These are phyloP conservation scores for Marronus borbonicus DNA, from an alignment of 2,888 invertebrate genomes.

Conservation along the genomic window DNA sequence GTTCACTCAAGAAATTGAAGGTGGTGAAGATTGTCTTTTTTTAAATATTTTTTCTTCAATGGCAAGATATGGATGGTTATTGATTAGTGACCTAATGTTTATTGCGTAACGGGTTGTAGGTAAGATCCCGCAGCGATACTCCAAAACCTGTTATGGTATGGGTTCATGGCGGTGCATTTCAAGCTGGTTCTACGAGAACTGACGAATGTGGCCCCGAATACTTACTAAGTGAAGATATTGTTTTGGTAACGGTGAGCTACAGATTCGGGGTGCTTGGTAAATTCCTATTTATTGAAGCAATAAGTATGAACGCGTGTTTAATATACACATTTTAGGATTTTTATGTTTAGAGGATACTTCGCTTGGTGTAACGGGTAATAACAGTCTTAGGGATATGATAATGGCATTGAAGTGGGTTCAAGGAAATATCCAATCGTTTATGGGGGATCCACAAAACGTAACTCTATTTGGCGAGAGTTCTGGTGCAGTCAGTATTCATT, in stretches of 20 bases:
- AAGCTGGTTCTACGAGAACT: constrained; percentile 64
- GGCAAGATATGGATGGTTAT: constrained; percentile 46
- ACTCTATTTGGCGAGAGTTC: constrained; percentile 74
- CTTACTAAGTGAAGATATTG: constrained; percentile 66
- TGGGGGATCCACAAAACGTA: constrained; percentile 72
- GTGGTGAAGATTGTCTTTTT: constrained; percentile 63
- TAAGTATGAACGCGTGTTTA: not conserved
- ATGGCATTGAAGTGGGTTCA: constrained; percentile 73
- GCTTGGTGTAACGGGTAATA: constrained; percentile 72
- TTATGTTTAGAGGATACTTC: constrained; percentile 70
- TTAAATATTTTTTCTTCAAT: constrained; percentile 62
- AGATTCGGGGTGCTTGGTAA: constrained; percentile 56
- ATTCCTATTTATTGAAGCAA: not conserved
- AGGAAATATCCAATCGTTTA: constrained; percentile 70
- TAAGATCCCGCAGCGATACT: constrained; percentile 30
- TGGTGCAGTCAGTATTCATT: constrained; percentile 71
- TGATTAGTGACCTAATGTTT: too few species aligned
- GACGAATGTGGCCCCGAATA: constrained; percentile 67
- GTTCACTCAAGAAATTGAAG: constrained; percentile 54
- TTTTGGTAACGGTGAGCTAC: constrained; percentile 67
- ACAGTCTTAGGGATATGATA: constrained; percentile 73
- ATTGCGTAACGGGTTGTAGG: constrained; percentile 39
- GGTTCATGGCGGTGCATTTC: constrained; percentile 66
- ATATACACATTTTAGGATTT: constrained; percentile 67
- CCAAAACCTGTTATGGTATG: constrained; percentile 51